A percentile compares a stretch with the other conserved stretches of the same genome.
Evolutionary conservation across 2,888 invertebrate genomes (phyloP).

Genomic region (Stenchaetothrips biformis): DNA sequence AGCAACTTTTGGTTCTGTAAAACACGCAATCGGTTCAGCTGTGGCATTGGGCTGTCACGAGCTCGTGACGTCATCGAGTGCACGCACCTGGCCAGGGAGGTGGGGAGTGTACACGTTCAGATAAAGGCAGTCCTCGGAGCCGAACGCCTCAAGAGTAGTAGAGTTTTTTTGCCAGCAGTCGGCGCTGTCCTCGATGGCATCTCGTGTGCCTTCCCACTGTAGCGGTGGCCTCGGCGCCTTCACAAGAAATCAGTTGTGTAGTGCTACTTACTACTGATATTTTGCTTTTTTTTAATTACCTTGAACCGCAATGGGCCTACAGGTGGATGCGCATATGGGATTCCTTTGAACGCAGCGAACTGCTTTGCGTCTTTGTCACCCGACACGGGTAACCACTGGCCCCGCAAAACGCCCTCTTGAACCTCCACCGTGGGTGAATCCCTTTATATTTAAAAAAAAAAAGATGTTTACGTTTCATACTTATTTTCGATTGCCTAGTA

Average conservation of each 20-base stretch:
- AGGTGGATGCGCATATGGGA: neutral
- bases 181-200: neutral
- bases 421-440: too few relatives aligned
- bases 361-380: neutral
- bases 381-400: too few relatives aligned
- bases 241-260: neutral
- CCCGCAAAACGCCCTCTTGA: too few relatives aligned
- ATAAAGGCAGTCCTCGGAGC: constrained; percentile 5
- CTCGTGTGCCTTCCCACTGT: neutral
- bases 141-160: neutral
- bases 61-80: neutral
- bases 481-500: too few relatives aligned
- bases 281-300: neutral
- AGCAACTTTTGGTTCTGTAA: neutral
- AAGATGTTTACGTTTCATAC: too few relatives aligned
- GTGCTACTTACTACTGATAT: too few relatives aligned
- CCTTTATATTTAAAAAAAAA: too few relatives aligned
- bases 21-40: neutral
- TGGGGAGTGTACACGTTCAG: neutral
- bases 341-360: neutral
- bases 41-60: neutral
- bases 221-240: neutral
- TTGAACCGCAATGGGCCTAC: neutral
- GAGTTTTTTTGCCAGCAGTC: neutral
- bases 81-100: neutral